A percentile compares a stretch with the other conserved stretches of the same genome.
phyloP scores from a whole-genome alignment of 2,888 invertebrate genomes.

The Carabus problematicus region DNA sequence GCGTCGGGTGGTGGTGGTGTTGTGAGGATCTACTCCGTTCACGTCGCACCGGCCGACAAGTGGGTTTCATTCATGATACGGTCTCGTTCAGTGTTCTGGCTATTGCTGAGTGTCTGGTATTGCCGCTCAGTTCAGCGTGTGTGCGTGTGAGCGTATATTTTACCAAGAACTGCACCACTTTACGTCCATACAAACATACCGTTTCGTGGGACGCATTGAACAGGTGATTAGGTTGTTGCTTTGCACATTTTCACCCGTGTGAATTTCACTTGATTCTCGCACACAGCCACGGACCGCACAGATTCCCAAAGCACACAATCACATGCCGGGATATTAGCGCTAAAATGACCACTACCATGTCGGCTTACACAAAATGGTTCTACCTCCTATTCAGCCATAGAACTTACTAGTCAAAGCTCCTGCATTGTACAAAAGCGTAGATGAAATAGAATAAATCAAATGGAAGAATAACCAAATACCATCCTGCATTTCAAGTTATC shows the following conservation, averaged over 20 bases:
- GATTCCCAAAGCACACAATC: slow-evolving; percentile 5
- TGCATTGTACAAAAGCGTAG: slow-evolving; percentile 9
- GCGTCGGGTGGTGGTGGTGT: too few relatives aligned
- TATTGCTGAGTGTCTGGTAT: neutral
- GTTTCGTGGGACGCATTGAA: slow-evolving; percentile 18
- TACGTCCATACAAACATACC: neutral
- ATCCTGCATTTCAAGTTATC: slow-evolving; percentile 29
- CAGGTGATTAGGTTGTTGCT: slow-evolving; percentile 36
- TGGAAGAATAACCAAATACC: slow-evolving; percentile 12
- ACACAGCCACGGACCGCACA: slow-evolving; percentile 13
- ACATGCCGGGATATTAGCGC: too few relatives aligned
- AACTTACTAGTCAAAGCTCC: slow-evolving; percentile 7
- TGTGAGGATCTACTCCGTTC: too few relatives aligned
- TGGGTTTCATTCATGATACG: slow-evolving; percentile 9
- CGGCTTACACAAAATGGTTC: slow-evolving; percentile 10
- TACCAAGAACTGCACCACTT: slow-evolving; percentile 1
- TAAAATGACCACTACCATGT: slow-evolving; percentile 2
- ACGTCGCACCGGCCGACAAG: too few relatives aligned
- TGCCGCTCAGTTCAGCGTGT: neutral
- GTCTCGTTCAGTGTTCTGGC: neutral
- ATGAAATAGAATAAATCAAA: too few relatives aligned
- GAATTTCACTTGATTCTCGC: neutral
- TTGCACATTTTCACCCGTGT: slow-evolving; percentile 11
- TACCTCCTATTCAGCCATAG: slow-evolving; percentile 7
- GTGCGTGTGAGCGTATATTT: neutral